Base-by-base conservation (phyloP, 1,140 invertebrate species). In the Ceratosolen fusciceps region DNA sequence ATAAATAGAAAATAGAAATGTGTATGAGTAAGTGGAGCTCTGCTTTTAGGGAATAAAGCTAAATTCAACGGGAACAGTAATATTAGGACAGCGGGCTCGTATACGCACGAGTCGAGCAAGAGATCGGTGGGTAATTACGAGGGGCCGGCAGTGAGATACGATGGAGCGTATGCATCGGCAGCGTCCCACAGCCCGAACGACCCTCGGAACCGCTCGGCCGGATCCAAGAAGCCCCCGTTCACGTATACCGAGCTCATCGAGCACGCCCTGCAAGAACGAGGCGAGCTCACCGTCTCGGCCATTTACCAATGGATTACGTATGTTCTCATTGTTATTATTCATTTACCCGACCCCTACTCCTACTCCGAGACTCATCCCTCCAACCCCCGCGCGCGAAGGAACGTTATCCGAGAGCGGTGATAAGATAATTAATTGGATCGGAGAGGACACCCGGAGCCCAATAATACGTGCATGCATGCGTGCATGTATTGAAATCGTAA, bases 271-370 rank as follows among this genome's bases (percentile, higher is more conserved):
- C 92, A 93, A 83, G 96, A 96, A 86, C 95, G 93, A 84, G 95
- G 95, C 65, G 95, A 96, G 87, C 89, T 97, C 65, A 96, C 96
- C 1, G 96, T 97, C n/a, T 96, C 96, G 10, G 95, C 94, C 43
- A 96, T 97, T 84, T 97, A 97, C 87, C 94, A 95, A 82, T 97
- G 96, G 96, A 97, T 97, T 83, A 96, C 95, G 96, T 97, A 92
- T 96, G 96, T 95, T 73, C 58, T 12, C 9, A 3, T 2, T 10
- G n/a, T n/a, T n/a, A n/a, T n/a, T n/a, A n/a, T n/a, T n/a, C n/a
- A n/a, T n/a, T n/a, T n/a, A n/a, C n/a, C n/a, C n/a, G n/a, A n/a
- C n/a, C n/a, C n/a, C n/a, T n/a, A n/a, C n/a, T n/a, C n/a, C n/a
- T n/a, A n/a, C n/a, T n/a, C n/a, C n/a, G n/a, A n/a, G n/a, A n/a